Conservation (phyloP, 2,113 vertebrate genomes). For the Zosterops borbonicus region DNA sequence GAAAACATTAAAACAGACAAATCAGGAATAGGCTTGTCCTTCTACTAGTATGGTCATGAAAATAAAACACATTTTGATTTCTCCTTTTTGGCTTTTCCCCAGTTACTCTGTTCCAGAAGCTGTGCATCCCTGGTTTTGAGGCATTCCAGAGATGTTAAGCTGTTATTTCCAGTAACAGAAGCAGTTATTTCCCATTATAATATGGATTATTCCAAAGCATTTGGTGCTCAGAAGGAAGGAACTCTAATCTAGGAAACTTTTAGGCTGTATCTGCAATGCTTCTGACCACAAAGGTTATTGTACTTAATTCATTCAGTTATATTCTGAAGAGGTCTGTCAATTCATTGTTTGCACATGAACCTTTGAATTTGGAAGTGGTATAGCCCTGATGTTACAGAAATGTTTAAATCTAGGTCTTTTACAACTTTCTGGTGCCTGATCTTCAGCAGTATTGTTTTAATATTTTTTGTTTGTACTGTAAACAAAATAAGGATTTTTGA, state of each 20-base stretch:
- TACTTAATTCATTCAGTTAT: neutral
- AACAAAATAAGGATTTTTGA: neutral
- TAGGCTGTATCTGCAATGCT: neutral
- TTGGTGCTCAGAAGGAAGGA: neutral
- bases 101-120: neutral
- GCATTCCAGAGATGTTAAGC: neutral
- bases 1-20: neutral
- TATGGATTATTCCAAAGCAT: neutral
- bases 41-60: neutral
- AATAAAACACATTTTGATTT: neutral
- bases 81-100: neutral
- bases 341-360: neutral
- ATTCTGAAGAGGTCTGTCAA: neutral
- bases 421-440: neutral
- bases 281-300: neutral
- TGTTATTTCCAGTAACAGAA: neutral
- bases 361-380: neutral
- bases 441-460: neutral
- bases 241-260: neutral
- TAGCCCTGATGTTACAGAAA: neutral
- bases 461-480: neutral
- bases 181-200: neutral
- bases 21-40: neutral
- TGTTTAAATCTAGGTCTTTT: neutral
- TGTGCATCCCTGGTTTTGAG: neutral